Evolutionary conservation across 2,113 vertebrate species (phyloP).

Genomic region (Callocephalon fimbriatum): DNA sequence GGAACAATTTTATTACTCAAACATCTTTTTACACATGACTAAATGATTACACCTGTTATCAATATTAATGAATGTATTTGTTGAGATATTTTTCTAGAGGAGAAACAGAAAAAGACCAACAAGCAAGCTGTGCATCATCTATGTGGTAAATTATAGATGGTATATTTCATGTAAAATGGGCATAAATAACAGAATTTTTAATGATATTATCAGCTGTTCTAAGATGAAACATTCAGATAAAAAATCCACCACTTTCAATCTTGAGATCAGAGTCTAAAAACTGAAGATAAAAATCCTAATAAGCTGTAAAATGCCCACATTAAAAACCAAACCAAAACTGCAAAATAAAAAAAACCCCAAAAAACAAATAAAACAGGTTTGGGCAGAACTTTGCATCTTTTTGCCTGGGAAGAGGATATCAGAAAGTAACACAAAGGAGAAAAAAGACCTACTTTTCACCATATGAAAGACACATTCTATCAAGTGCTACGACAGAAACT

Average conservation of each 20-base stretch:
- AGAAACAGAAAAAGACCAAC: background rate
- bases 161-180: background rate
- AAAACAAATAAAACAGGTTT: background rate
- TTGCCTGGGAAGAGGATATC: background rate
- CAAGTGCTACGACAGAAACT: too few species aligned
- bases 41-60: background rate
- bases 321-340: background rate
- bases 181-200: background rate
- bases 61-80: background rate
- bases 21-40: background rate
- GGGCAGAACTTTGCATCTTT: background rate
- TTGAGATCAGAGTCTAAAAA: background rate
- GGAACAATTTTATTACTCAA: background rate
- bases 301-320: background rate
- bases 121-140: background rate
- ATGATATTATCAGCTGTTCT: background rate
- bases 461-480: background rate
- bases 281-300: background rate
- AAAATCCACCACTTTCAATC: background rate
- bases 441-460: background rate
- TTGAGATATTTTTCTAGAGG: background rate
- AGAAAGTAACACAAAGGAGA: conserved; percentile 4
- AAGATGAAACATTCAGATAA: background rate
- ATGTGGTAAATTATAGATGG: background rate
- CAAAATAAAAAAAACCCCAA: background rate